phyloP scores from a whole-genome alignment of 2,113 vertebrate genomes.

The Rousettus leschenaultii region DNA sequence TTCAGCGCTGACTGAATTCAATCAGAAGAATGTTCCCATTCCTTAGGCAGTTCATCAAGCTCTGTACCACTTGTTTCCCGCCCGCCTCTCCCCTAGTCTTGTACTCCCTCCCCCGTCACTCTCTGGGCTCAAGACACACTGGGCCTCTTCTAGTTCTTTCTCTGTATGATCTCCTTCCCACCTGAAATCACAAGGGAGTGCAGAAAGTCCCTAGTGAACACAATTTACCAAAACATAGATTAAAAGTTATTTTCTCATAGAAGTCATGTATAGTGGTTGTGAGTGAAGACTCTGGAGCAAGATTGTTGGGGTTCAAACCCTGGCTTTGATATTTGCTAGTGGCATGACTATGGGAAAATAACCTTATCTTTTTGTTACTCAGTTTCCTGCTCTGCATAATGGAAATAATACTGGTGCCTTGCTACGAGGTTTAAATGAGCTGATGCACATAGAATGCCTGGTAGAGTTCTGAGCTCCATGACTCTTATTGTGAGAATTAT shows the following conservation, averaged over 20 bases:
- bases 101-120: background rate
- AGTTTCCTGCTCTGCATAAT: background rate
- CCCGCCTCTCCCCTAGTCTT: rapidly evolving
- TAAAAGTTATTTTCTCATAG: background rate
- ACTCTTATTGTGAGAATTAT: background rate
- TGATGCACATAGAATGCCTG: no score
- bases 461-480: background rate
- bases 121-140: background rate
- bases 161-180: background rate
- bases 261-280: background rate
- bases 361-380: background rate
- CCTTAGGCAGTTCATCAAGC: background rate
- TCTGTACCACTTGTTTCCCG: rapidly evolving
- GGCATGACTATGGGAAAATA: background rate
- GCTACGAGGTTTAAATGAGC: background rate
- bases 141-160: background rate
- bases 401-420: background rate
- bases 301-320: background rate
- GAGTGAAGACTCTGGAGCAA: background rate
- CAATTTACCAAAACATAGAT: background rate
- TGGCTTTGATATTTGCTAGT: background rate
- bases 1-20: background rate
- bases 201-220: background rate
- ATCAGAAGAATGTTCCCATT: background rate
- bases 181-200: background rate